Percentiles rank a stretch among this genome's conserved stretches.
These are phyloP conservation scores for Periophthalmodon schlosseri DNA, from an alignment of 2,113 vertebrate genomes.

Conservation along the genomic window DNA sequence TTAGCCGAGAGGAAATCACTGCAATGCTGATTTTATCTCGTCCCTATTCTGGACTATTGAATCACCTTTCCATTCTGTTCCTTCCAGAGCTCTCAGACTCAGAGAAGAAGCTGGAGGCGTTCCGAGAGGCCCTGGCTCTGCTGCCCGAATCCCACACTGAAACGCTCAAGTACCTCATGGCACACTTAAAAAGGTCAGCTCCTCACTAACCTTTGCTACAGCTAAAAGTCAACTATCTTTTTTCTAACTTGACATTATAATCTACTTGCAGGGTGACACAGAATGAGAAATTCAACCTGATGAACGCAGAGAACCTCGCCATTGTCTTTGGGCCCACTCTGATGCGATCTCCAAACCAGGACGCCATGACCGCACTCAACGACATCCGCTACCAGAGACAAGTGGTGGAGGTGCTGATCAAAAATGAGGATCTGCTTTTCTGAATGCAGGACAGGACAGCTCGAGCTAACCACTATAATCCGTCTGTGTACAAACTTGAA, in stretches of 20 bases:
- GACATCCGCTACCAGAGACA: constrained; percentile 98
- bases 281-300: constrained; percentile 94
- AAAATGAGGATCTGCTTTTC: constrained; percentile 96
- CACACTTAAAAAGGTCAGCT: constrained; percentile 92
- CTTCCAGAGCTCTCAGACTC: constrained; percentile 86
- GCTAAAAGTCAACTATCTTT: not conserved
- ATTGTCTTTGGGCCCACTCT: constrained; percentile 97
- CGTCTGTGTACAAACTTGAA: constrained; percentile 81
- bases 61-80: constrained; percentile 14
- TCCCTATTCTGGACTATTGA: constrained; percentile 10
- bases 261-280: constrained; percentile 85
- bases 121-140: constrained; percentile 90
- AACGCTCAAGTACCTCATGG: constrained; percentile 96
- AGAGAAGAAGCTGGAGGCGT: constrained; percentile 91
- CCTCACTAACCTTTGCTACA: not conserved
- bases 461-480: constrained; percentile 70
- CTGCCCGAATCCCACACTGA: constrained; percentile 94
- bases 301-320: constrained; percentile 97
- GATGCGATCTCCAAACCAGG: constrained; percentile 91
- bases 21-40: constrained; percentile 9
- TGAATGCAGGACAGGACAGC: constrained; percentile 83
- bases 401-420: constrained; percentile 98
- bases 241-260: constrained; percentile 16
- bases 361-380: constrained; percentile 92
- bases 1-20: constrained; percentile 27